Percentiles rank a stretch among this genome's conserved stretches.
phyloP scores from a whole-genome alignment of 2,113 vertebrate species.

The Scomber japonicus region DNA sequence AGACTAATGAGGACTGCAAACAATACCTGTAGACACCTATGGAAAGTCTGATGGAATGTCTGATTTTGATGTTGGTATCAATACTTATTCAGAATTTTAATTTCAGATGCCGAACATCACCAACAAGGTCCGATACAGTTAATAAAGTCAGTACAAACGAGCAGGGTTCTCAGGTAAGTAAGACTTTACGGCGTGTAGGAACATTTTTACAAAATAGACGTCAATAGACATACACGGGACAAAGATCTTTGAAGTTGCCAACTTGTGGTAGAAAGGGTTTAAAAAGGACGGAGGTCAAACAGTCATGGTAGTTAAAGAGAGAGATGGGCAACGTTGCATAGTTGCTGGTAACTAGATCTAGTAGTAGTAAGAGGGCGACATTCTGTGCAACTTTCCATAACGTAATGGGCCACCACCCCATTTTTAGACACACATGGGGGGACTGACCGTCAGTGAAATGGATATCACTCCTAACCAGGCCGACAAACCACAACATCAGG shows the following conservation, averaged over 20 bases:
- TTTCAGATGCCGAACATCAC: not conserved
- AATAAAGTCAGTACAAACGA: too few species aligned
- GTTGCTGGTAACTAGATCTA: slow-evolving; percentile 55
- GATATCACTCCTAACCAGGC: slow-evolving; percentile 49
- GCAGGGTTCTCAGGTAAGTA: too few species aligned
- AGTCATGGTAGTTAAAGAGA: not conserved
- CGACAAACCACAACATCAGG: slow-evolving; percentile 61
- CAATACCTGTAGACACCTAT: not conserved
- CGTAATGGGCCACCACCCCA: slow-evolving; percentile 51
- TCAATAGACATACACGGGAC: too few species aligned
- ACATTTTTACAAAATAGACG: too few species aligned
- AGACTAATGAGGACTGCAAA: not conserved
- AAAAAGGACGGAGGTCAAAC: not conserved
- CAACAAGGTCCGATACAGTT: too few species aligned
- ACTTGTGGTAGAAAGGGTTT: too few species aligned
- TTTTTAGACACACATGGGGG: slow-evolving; percentile 64
- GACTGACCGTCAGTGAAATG: slow-evolving; percentile 49
- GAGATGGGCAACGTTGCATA: not conserved
- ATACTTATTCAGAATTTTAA: not conserved
- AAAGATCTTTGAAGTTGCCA: too few species aligned
- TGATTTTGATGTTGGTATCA: not conserved
- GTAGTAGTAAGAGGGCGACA: slow-evolving; percentile 70
- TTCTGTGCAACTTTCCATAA: slow-evolving; percentile 79
- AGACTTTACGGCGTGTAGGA: too few species aligned
- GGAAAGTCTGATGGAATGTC: not conserved